Conservation (phyloP, 2,888 invertebrate species). For the Lepeophtheirus nordmannii region DNA sequence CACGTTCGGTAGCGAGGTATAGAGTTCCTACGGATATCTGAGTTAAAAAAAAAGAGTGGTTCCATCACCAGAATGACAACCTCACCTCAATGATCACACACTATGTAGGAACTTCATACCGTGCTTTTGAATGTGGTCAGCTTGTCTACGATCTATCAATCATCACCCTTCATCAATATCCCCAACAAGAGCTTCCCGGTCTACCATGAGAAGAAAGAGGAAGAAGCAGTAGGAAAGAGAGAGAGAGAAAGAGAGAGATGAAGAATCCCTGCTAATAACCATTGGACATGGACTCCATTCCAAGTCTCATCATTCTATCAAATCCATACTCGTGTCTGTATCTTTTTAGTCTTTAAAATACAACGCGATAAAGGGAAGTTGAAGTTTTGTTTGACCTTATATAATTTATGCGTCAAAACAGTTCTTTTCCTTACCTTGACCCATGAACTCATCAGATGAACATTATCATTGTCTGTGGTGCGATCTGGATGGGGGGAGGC, state of each 20-base stretch:
- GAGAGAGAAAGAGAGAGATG: no score
- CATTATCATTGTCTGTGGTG: no score
- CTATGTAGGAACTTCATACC: constrained; percentile 6
- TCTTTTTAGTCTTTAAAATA: no score
- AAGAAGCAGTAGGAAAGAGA: no score
- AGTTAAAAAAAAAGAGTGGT: constrained; percentile 3
- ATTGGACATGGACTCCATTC: no score
- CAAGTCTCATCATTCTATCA: no score
- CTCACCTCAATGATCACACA: not conserved
- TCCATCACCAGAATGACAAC: not conserved
- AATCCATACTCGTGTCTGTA: no score
- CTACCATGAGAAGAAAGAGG: no score
- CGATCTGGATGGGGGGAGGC: no score
- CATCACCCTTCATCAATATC: no score
- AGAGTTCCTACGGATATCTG: constrained; percentile 5
- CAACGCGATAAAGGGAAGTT: not conserved
- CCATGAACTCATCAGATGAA: not conserved
- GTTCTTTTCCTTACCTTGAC: constrained; percentile 6
- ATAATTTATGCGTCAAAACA: not conserved
- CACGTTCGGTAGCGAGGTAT: constrained; percentile 9
- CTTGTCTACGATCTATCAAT: not conserved
- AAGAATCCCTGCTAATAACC: no score
- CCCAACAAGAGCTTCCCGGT: no score
- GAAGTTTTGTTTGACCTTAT: not conserved
- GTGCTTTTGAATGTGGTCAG: constrained; percentile 8